phyloP scores from a whole-genome alignment of 2,113 vertebrate genomes.

The Megalops atlanticus region DNA sequence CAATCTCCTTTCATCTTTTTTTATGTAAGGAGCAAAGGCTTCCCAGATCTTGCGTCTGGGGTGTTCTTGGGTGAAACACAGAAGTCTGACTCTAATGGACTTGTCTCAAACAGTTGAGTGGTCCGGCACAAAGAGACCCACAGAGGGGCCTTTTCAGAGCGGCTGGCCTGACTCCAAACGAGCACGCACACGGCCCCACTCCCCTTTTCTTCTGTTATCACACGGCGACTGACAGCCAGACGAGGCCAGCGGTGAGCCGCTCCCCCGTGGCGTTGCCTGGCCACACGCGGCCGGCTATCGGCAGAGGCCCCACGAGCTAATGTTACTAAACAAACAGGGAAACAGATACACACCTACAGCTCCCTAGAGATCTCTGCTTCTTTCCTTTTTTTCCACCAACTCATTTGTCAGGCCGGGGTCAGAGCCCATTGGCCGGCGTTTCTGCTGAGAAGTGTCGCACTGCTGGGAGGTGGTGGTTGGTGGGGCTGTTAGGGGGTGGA shows the following conservation, averaged over 20 bases:
- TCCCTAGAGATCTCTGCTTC: conserved; percentile 9
- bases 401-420: neutral
- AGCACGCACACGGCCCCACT: neutral
- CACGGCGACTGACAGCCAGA: neutral
- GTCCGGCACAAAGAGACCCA: conserved; percentile 18
- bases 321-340: conserved; percentile 22
- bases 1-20: neutral
- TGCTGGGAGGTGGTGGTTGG: too few species aligned
- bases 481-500: too few species aligned
- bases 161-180: conserved; percentile 14
- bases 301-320: conserved; percentile 24
- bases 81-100: neutral
- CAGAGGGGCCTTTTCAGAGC: conserved; percentile 16
- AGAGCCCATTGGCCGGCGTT: too few species aligned
- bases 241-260: neutral
- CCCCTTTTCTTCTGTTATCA: neutral
- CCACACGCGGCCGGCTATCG: conserved; percentile 26
- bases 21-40: neutral
- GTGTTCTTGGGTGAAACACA: too few species aligned
- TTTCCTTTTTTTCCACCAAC: neutral
- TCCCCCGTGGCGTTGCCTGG: neutral
- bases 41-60: neutral
- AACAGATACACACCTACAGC: conserved; percentile 24
- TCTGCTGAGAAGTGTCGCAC: too few species aligned
- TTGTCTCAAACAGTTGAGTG: conserved; percentile 1